These are phyloP conservation scores for Aplocera efformata DNA, from an alignment of 2,888 invertebrate species.

Conservation along the genomic window DNA sequence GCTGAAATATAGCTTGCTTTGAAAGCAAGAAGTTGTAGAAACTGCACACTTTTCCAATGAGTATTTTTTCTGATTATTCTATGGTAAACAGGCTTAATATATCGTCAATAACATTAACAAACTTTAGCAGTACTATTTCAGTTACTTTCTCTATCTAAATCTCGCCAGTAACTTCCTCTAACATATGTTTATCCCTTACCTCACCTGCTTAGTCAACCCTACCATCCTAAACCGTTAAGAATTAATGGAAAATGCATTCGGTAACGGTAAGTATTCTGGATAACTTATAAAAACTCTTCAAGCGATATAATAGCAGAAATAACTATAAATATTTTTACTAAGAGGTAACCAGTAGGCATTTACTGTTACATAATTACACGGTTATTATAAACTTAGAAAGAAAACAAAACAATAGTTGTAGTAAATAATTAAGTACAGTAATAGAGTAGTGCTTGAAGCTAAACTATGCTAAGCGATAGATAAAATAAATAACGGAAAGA, in stretches of 20 bases:
- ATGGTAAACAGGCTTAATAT: slow-evolving; percentile 25
- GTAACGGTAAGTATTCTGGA: slow-evolving; percentile 77
- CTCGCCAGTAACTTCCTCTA: slow-evolving; percentile 42
- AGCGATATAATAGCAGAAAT: slow-evolving; percentile 27
- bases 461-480: slow-evolving; percentile 79
- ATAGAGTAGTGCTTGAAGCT: slow-evolving; percentile 74
- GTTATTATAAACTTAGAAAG: slow-evolving; percentile 31
- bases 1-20: too few species aligned
- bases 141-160: slow-evolving; percentile 44
- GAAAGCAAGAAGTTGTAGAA: too few species aligned
- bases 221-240: slow-evolving; percentile 42
- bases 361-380: slow-evolving; percentile 23
- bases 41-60: too few species aligned
- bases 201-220: slow-evolving; percentile 56
- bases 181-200: slow-evolving; percentile 57
- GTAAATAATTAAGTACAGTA: slow-evolving; percentile 38
- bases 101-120: slow-evolving; percentile 39
- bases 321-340: slow-evolving; percentile 20
- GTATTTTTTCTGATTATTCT: too few species aligned
- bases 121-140: slow-evolving; percentile 53
- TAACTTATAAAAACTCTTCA: slow-evolving; percentile 67
- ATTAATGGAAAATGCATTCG: slow-evolving; percentile 29
- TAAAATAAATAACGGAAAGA: slow-evolving; percentile 69
- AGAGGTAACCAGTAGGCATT: slow-evolving; percentile 25
- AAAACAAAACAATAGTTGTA: slow-evolving; percentile 28